phyloP scores from a whole-genome alignment of 37 sponge, comb jelly and placozoan genomes.

The Diacarnus erythraeanus region DNA sequence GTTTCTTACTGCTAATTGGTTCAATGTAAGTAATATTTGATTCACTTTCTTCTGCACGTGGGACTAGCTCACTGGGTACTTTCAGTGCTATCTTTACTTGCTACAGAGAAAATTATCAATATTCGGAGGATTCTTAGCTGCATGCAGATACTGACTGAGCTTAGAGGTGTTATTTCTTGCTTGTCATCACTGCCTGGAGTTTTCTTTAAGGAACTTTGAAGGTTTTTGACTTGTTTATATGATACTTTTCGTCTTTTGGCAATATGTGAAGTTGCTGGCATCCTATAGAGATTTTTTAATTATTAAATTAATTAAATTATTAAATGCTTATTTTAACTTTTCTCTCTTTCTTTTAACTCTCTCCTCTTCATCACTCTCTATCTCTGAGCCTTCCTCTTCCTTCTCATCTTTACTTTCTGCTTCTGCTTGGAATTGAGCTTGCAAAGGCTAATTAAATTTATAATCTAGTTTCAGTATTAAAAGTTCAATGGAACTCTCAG shows the following conservation, averaged over 20 bases:
- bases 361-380: constrained; percentile 48
- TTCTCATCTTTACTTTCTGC: not conserved
- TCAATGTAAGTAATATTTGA: not conserved
- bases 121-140: too few species aligned
- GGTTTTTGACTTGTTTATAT: constrained; percentile 13
- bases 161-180: not conserved
- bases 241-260: constrained; percentile 33
- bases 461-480: too few species aligned
- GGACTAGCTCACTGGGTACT: constrained; percentile 24
- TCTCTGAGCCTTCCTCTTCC: constrained; percentile 37
- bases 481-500: too few species aligned
- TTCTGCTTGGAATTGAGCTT: not conserved
- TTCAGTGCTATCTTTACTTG: constrained; percentile 17
- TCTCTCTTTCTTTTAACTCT: constrained; percentile 15
- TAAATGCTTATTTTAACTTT: not conserved
- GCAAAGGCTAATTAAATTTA: not conserved
- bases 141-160: not conserved
- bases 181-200: not conserved
- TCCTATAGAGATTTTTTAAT: not conserved
- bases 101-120: not conserved
- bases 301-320: too few species aligned
- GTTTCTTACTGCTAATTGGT: not conserved
- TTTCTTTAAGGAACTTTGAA: constrained; percentile 3
- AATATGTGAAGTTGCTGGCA: not conserved
- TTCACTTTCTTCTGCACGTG: not conserved